These are phyloP conservation scores for Knipowitschia caucasica DNA, from an alignment of 2,797 vertebrate genomes.

Conservation along the genomic window DNA sequence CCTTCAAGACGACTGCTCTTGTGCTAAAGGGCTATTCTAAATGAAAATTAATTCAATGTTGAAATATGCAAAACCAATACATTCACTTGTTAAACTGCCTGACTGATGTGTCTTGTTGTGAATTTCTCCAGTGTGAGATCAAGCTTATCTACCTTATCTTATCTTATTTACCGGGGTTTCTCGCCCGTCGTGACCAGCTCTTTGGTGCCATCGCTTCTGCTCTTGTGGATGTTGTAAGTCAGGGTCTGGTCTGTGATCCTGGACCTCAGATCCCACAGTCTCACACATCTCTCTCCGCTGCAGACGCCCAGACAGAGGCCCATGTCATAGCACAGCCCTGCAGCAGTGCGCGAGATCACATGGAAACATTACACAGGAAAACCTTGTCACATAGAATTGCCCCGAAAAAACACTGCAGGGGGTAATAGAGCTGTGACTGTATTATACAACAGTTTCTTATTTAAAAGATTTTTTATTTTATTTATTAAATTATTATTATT, in stretches of 20 bases:
- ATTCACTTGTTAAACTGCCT: too few relatives aligned
- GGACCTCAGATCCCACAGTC: conserved; percentile 60
- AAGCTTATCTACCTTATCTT: too few relatives aligned
- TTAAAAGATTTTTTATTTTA: too few relatives aligned
- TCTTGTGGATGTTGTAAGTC: conserved; percentile 60
- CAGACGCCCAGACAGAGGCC: conserved; percentile 61
- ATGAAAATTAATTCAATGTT: too few relatives aligned
- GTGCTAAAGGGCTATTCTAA: too few relatives aligned
- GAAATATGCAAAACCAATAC: too few relatives aligned
- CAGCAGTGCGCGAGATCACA: background rate
- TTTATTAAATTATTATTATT: too few relatives aligned
- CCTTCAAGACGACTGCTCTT: too few relatives aligned
- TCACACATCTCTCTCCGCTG: conserved; percentile 55
- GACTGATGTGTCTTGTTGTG: too few relatives aligned
- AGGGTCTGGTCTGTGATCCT: conserved; percentile 67
- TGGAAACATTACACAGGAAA: background rate
- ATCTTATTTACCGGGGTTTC: conserved; percentile 54
- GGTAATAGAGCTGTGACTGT: too few relatives aligned
- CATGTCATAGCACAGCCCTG: conserved; percentile 63
- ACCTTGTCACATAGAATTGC: background rate
- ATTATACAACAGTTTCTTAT: too few relatives aligned
- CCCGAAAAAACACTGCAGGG: background rate
- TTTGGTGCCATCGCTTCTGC: conserved; percentile 57
- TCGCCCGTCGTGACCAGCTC: conserved; percentile 54
- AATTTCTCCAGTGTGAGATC: too few relatives aligned